These are phyloP conservation scores for Lagorchestes hirsutus DNA, from an alignment of 2,797 vertebrate genomes.

Conservation along the genomic window DNA sequence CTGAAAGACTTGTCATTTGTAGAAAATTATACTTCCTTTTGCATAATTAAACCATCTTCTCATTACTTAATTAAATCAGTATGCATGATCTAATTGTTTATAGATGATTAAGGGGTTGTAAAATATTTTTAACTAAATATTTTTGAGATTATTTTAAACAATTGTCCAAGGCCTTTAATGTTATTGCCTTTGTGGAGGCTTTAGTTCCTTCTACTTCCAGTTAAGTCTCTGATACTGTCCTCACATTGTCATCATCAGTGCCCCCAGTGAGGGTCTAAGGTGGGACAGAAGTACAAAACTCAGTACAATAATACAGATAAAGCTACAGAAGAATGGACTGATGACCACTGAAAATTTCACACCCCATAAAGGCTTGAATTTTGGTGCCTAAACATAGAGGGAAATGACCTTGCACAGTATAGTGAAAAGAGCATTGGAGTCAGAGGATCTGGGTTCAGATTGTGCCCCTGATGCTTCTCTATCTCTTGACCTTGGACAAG, in stretches of 20 bases:
- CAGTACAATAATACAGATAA: not conserved
- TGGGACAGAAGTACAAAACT: not conserved
- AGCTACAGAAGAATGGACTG: not conserved
- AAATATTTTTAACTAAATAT: not conserved
- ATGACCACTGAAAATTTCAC: not conserved
- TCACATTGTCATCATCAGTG: not conserved
- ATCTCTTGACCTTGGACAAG: not conserved
- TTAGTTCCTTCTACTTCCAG: not conserved
- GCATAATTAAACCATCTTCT: not conserved
- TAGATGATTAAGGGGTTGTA: not conserved
- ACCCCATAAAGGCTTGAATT: not conserved
- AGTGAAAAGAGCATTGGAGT: not conserved
- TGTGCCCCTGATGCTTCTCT: not conserved
- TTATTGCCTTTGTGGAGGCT: no score
- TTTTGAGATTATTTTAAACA: constrained; percentile 3
- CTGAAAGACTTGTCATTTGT: not conserved
- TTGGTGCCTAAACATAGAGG: not conserved
- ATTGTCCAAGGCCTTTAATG: not conserved
- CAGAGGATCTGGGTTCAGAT: not conserved
- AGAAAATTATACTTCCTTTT: not conserved
- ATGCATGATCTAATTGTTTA: not conserved
- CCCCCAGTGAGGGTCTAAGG: not conserved
- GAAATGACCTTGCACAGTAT: not conserved
- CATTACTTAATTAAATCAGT: not conserved
- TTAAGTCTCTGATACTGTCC: not conserved